Conservation (phyloP, 2,797 vertebrate species). For the Scyliorhinus canicula region DNA sequence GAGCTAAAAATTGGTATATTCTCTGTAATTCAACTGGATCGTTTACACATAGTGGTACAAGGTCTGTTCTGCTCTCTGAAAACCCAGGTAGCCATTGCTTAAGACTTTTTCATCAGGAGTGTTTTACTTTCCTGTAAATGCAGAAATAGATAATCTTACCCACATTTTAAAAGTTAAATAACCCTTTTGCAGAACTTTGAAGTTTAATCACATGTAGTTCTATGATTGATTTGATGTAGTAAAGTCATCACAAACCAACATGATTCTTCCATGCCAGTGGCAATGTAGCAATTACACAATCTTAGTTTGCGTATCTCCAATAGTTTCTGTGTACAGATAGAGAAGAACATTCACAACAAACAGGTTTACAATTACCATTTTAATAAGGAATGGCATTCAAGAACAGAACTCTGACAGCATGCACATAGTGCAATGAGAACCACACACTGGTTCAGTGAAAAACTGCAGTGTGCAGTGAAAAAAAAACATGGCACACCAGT, state of each 20-base stretch:
- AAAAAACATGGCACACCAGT: background rate
- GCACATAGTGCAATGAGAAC: background rate
- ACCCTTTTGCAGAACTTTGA: background rate
- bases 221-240: background rate
- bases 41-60: background rate
- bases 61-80: constrained; percentile 47
- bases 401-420: background rate
- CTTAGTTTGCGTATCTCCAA: background rate
- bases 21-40: background rate
- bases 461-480: background rate
- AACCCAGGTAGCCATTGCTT: constrained; percentile 62
- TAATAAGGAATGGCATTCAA: background rate
- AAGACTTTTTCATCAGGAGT: constrained; percentile 67
- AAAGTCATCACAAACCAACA: background rate
- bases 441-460: background rate
- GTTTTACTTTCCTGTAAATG: constrained; percentile 62
- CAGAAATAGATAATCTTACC: constrained; percentile 22
- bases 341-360: background rate
- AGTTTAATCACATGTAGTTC: background rate
- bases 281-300: background rate
- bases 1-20: background rate
- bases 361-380: background rate
- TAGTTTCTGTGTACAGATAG: background rate
- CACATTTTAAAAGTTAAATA: background rate
- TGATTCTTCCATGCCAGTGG: background rate